These are phyloP conservation scores for Baryphthengus martii DNA, from an alignment of 2,113 vertebrate genomes.

Conservation along the genomic window DNA sequence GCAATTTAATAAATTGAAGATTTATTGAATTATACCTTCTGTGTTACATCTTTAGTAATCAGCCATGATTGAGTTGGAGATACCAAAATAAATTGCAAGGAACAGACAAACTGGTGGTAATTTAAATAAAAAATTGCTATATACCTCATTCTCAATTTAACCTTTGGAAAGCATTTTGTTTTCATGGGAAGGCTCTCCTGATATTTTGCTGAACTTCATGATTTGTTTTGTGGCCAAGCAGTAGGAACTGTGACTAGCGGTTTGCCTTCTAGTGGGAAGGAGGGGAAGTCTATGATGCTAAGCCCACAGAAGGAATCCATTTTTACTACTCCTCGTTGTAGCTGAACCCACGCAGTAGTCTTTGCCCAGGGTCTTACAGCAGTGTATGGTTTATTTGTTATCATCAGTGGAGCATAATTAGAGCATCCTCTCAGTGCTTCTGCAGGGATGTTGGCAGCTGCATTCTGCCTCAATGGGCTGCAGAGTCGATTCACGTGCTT, in stretches of 20 bases:
- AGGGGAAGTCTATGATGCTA: background rate
- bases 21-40: background rate
- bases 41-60: background rate
- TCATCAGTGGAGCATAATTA: background rate
- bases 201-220: background rate
- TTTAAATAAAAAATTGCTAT: background rate
- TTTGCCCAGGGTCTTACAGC: background rate
- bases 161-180: background rate
- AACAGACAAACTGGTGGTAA: background rate
- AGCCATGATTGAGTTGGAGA: background rate
- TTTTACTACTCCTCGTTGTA: background rate
- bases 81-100: background rate
- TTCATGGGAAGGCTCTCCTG: background rate
- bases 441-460: background rate
- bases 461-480: background rate
- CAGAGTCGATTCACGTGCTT: background rate
- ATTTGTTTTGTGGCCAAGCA: background rate
- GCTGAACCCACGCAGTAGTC: background rate
- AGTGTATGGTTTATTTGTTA: background rate
- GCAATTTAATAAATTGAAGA: background rate
- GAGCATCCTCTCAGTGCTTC: background rate
- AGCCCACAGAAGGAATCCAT: background rate
- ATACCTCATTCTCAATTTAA: background rate
- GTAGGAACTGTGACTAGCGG: background rate
- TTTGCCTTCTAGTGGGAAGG: background rate